Evolutionary conservation across 2,888 invertebrate species (phyloP), one percentile per base, ranked within the genome.

Genomic region (Ennomos fuscantarius): DNA sequence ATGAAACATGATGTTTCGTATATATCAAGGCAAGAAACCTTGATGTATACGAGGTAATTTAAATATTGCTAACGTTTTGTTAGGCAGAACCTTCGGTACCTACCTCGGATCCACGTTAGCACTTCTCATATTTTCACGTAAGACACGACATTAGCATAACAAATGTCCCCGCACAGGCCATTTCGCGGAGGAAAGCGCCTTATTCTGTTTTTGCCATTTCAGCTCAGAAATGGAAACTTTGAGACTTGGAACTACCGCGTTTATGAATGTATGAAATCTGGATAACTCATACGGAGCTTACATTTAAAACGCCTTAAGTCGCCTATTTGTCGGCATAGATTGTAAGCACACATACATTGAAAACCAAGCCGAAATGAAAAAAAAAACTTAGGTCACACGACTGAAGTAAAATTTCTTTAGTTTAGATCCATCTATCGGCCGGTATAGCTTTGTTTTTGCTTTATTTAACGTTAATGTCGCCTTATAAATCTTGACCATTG

Each of bases 71-170:
- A 35, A 33, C 8, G 39, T 37, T 42, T 51, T 43, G 13, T 15
- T 35, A 9, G 8, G 34, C 40, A 12, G 12, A 32, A 35, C 11
- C 15, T 31, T 31, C 5, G 1, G 2, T 5, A 40, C 24, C 13
- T 50, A 45, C 49, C 49, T 55, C 40, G 43, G 39, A 24, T 33
- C 49, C 34, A 31, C 44, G 44, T 44, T 45, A 55, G 35, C 48
- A 51, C 37, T 41, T 24, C 55, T 55, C 55, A 52, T 52, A 52
- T 48, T 52, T 57, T 24, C 51, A 43, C 39, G 52, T 57, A 53
- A 52, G 40, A 57, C 47, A 52, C 48, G 1, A 40, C 53, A 58
- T 58, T 58, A 58, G 58, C 58, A 58, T 58, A 49, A 58, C 58
- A 58, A 58, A 53, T 58, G 53, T 58, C 34, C 42, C 39, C 13